These are phyloP conservation scores for Eurosta solidaginis DNA, from an alignment of 1,140 invertebrate species.

Conservation along the genomic window DNA sequence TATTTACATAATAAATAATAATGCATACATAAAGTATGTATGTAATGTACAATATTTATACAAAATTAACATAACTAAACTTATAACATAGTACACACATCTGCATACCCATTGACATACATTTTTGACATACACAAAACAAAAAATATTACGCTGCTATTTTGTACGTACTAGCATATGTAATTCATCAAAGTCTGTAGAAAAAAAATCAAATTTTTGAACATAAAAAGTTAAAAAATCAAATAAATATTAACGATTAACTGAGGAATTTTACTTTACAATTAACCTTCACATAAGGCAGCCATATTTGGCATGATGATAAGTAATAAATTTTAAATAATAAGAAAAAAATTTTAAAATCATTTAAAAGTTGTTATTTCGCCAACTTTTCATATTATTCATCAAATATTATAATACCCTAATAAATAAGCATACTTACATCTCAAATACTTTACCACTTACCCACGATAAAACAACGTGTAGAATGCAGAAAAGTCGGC, in stretches of 20 bases:
- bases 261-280: slow-evolving; percentile 6
- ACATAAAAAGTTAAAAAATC: neutral
- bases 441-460: slow-evolving; percentile 15
- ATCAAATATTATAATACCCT: neutral
- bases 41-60: no score
- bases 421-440: neutral
- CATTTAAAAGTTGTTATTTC: neutral
- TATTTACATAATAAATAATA: no score
- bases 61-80: no score
- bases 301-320: slow-evolving; percentile 22
- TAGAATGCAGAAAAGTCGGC: slow-evolving; percentile 4
- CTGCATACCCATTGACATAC: no score
- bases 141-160: no score
- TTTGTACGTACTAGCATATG: no score
- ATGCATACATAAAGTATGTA: no score
- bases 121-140: no score
- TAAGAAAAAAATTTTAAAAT: neutral
- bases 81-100: no score
- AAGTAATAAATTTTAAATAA: neutral
- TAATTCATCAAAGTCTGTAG: slow-evolving; percentile 16
- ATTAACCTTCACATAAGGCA: neutral
- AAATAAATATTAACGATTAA: neutral
- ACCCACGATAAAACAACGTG: neutral
- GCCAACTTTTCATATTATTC: neutral
- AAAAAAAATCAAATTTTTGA: neutral